Base-by-base conservation (phyloP, 2,888 invertebrate genomes). In the Drosophila infuscata region DNA sequence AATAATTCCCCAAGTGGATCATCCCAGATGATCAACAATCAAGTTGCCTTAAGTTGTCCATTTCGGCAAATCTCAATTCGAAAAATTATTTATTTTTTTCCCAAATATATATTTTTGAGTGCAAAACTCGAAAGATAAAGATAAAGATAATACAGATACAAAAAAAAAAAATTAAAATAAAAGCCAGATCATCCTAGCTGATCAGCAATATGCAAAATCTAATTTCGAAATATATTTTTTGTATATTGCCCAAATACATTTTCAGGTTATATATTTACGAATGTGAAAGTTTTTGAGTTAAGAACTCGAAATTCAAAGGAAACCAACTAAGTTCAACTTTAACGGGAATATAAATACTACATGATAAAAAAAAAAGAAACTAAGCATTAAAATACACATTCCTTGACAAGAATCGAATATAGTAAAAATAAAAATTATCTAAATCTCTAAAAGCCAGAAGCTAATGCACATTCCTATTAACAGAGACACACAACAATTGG, bases 1-100 rank as follows among this genome's bases (percentile, higher is more conserved):
- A 51, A 51, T 58, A 49, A n/a, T 25, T 25, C 0, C 12, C n/a
- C 36, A 49, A 25, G 11, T 53, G 59, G 56, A 53, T 61, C 33
- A 56, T 52, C 46, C 46, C 20, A 43, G 5, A 20, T 41, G 20
- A 46, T 46, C 20, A 20, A 3, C 6, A 20, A 12, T 2, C 20
- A 20, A 7, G 2, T 25, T 25, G 25, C 25, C n/a, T 2, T 2
- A 46, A 20, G 2, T 2, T 46, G 0, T 6, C 3, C 46, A 20
- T 46, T 46, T 46, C 12, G 7, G 2, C 7, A 7, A 20, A 46
- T 46, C 12, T 20, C 8, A 17, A 7, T 46, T 25, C 12, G 7
- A 20, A 20, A 20, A 12, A 46, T 20, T 20, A 20, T 46, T 46
- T 7, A 7, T 35, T 0, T 7, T 3, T 20, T 46, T 3, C 2